A percentile compares a stretch with the other conserved stretches of the same genome.
Conservation (phyloP, 2,113 vertebrate species). For the Stegastes partitus region DNA sequence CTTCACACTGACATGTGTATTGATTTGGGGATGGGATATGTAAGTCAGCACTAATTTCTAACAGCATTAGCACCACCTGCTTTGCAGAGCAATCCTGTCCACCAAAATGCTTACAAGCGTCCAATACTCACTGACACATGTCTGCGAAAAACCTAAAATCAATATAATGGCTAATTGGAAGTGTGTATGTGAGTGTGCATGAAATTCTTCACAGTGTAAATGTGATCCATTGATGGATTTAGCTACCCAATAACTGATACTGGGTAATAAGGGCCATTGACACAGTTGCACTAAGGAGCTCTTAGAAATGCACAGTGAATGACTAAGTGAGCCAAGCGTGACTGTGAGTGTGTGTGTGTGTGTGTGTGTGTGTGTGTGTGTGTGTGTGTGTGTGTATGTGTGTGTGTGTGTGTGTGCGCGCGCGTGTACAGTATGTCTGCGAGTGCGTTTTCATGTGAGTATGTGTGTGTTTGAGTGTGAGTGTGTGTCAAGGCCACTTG, state of each 20-base stretch:
- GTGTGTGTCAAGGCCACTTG: conserved; percentile 39
- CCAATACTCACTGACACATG: conserved; percentile 60
- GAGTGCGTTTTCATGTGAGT: too few species aligned
- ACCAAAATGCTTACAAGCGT: conserved; percentile 68
- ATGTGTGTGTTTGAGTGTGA: conserved; percentile 1
- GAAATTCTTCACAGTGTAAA: conserved; percentile 31
- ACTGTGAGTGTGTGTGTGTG: background rate
- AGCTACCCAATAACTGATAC: conserved; percentile 34
- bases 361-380: background rate
- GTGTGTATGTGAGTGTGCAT: conserved; percentile 30
- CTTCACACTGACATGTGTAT: conserved; percentile 53
- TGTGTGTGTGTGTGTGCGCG: conserved; percentile 1
- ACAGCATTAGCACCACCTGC: conserved; percentile 30
- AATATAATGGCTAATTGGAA: conserved; percentile 74
- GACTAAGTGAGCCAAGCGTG: background rate
- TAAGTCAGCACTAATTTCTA: conserved; percentile 70
- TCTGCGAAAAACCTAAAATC: conserved; percentile 65
- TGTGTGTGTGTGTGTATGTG: too few species aligned
- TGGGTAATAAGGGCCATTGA: conserved; percentile 23
- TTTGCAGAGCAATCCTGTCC: conserved; percentile 60
- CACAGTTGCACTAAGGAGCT: conserved; percentile 34
- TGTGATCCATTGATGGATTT: conserved; percentile 53
- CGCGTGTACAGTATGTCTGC: too few species aligned
- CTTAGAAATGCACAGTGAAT: conserved; percentile 33
- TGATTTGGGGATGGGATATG: conserved; percentile 49